Evolutionary conservation across 2,113 vertebrate genomes (phyloP).

Genomic region (Coptodon rendalli): DNA sequence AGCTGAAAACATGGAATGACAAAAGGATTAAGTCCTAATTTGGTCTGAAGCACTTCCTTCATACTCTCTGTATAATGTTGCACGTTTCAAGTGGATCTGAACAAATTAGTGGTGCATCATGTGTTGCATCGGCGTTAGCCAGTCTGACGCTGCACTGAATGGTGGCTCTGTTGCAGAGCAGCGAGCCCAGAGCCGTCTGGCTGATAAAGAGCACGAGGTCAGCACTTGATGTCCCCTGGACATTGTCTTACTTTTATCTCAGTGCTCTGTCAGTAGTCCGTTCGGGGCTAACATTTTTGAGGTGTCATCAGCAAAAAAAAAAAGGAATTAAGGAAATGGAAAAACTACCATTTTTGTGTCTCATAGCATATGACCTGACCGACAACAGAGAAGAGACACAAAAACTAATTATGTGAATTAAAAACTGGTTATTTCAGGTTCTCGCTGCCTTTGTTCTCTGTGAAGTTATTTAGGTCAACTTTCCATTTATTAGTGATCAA

Average conservation of each 20-base stretch:
- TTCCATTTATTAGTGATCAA: neutral
- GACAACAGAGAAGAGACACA: neutral
- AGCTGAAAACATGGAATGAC: neutral
- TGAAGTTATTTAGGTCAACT: neutral
- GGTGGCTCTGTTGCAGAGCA: conserved; percentile 41
- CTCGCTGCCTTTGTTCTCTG: neutral
- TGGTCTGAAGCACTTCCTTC: neutral
- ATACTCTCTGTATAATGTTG: neutral
- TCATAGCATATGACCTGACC: neutral
- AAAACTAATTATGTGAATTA: neutral
- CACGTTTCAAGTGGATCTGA: neutral
- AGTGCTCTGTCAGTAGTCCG: neutral
- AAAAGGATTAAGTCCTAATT: neutral
- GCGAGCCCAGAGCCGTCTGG: conserved; percentile 15
- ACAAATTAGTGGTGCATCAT: conserved; percentile 16
- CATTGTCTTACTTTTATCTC: conserved; percentile 13
- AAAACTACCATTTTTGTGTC: neutral
- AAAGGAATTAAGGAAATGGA: neutral
- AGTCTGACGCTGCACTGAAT: conserved; percentile 27
- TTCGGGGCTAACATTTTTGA: neutral
- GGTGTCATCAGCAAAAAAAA: neutral
- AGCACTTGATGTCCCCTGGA: conserved; percentile 26
- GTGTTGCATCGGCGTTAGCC: neutral
- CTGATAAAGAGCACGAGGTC: conserved; percentile 47
- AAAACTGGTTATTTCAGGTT: neutral